Evolutionary conservation across 1,140 invertebrate species (phyloP).

Genomic region (Chironomus tepperi): DNA sequence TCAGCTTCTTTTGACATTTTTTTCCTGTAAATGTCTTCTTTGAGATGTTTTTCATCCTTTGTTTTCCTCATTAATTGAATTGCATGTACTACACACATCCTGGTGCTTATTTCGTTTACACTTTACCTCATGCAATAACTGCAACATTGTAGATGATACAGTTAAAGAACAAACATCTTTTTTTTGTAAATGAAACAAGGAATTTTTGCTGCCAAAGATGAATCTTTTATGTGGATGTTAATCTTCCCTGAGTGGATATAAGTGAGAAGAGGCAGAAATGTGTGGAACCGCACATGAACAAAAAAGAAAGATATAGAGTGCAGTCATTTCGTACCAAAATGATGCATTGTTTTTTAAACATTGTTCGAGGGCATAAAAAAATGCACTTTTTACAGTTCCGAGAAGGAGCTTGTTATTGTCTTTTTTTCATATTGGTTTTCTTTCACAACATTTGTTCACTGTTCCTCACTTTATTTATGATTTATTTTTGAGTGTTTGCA

Average conservation of each 20-base stretch:
- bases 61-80: not conserved
- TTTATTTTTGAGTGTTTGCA: not conserved
- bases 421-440: not conserved
- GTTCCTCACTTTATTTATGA: too few species aligned
- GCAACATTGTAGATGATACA: conserved; percentile 6
- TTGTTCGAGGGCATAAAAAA: not conserved
- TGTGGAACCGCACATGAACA: not conserved
- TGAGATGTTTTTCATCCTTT: not conserved
- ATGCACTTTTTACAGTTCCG: not conserved
- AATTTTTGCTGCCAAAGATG: not conserved
- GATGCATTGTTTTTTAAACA: conserved; percentile 14
- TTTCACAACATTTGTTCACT: too few species aligned
- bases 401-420: not conserved
- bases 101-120: not conserved
- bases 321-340: not conserved
- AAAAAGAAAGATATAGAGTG: not conserved
- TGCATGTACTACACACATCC: not conserved
- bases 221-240: not conserved
- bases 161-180: not conserved
- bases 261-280: not conserved
- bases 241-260: not conserved
- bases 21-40: not conserved
- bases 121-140: not conserved
- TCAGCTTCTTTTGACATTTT: not conserved
- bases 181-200: not conserved